Evolutionary conservation across 1,140 invertebrate species (phyloP), one percentile per base, ranked within the genome.

Genomic region (Ectropis grisescens): DNA sequence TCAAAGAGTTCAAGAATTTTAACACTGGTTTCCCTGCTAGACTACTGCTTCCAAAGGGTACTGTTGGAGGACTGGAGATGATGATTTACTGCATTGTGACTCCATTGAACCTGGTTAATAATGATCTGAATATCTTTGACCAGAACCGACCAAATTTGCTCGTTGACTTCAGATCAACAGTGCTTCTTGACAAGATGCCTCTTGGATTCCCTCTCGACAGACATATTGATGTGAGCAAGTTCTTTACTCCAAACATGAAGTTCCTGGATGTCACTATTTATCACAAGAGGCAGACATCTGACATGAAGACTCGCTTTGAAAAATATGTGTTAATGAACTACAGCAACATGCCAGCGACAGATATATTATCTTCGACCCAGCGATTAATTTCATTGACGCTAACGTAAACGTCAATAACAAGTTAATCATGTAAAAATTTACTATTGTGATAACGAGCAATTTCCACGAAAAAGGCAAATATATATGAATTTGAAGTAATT

Each of bases 141-240:
- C 49, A 49, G 0, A 74, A 38, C 28, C 61, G 55, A 44, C 70
- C 78, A 33, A 48, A 67, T 9, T 19, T 58, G 3, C 30, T 57
- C 7, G 41, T 47, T 9, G 65, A 68, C 44, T 76, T 64, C 35
- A 67, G 76, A 40, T 78, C 66, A 9, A 70, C 69, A 26, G 64
- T 68, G 5, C 47, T 76, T 19, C 29, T 84, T 1, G 88, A 90
- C 47, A 83, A 79, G 23, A 84, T 82, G 49, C 84, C 89, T 24
- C 81, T 90, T 53, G 89, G 87, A 16, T 91, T 84, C 76, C 90
- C 90, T 29, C 85, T 91, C 48, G 89, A 92, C 53, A 85, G 88
- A 44, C 70, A 72, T 3, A 82, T 89, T 29, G 72, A 86, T 3
- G 47, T 82, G 14, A 41, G 61, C 11, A 61, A 70, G 39, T 85